A percentile compares a stretch with the other conserved stretches of the same genome.
Evolutionary conservation across 2,797 vertebrate species (phyloP).

Genomic region (Petrocephalus schoutedeni): DNA sequence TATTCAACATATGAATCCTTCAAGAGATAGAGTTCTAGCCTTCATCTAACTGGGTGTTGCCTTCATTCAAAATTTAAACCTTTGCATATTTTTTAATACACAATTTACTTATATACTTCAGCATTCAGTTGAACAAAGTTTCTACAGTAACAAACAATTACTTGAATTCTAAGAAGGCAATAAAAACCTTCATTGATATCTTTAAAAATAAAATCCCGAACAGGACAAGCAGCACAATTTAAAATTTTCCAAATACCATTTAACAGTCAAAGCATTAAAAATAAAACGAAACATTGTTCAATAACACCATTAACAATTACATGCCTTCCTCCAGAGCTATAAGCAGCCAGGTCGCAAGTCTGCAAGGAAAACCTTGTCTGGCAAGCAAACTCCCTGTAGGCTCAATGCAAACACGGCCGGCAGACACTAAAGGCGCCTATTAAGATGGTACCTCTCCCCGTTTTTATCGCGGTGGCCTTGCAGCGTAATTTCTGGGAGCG

Average conservation of each 20-base stretch:
- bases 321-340: background rate
- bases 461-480: background rate
- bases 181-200: background rate
- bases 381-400: background rate
- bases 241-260: background rate
- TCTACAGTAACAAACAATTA: background rate
- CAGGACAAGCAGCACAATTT: background rate
- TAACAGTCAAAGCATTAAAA: background rate
- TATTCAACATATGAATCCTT: background rate
- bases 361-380: background rate
- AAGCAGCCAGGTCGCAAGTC: background rate
- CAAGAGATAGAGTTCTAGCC: background rate
- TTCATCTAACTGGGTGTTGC: background rate
- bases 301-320: background rate
- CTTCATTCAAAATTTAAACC: background rate
- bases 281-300: background rate
- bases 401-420: background rate
- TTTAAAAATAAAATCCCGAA: slow-evolving; percentile 4
- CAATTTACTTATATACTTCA: background rate
- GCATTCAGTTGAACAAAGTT: background rate
- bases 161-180: background rate
- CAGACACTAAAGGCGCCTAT: background rate
- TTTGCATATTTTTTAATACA: background rate
- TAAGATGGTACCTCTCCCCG: background rate
- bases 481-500: background rate